These are phyloP conservation scores for Caenorhabditis sp. DNA, from an alignment of 2,888 invertebrate species.

Conservation along the genomic window DNA sequence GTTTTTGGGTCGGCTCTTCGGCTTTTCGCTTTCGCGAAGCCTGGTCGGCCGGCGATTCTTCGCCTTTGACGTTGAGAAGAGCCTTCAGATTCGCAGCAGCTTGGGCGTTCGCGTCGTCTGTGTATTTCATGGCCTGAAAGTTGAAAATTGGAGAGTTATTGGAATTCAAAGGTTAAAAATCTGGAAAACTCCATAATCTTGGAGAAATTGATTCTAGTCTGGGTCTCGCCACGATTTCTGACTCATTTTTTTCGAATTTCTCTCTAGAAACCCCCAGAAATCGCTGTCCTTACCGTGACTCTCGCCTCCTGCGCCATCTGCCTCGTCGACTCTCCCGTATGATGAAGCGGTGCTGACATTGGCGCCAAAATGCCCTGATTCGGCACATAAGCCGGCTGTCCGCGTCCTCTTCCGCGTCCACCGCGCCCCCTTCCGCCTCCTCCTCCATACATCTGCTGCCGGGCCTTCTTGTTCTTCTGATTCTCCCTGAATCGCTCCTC, in stretches of 20 bases:
- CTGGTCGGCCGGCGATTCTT: constrained; percentile 51
- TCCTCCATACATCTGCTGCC: constrained; percentile 80
- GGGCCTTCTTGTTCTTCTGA: constrained; percentile 86
- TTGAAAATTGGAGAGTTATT: no score
- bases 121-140: constrained; percentile 57
- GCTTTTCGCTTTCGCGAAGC: constrained; percentile 66
- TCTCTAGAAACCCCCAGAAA: no score
- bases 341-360: constrained; percentile 48
- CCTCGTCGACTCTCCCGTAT: constrained; percentile 68
- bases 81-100: constrained; percentile 85
- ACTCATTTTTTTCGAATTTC: no score
- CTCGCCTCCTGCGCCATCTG: constrained; percentile 72
- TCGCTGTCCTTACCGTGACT: background rate
- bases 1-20: constrained; percentile 42
- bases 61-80: constrained; percentile 84
- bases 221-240: no score
- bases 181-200: no score
- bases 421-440: no score
- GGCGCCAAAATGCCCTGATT: constrained; percentile 67
- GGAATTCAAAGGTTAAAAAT: background rate
- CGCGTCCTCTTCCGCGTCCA: constrained; percentile 36
- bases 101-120: constrained; percentile 72
- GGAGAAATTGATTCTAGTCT: no score
- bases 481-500: constrained; percentile 83
- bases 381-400: constrained; percentile 68